Percentiles rank a stretch among this genome's conserved stretches.
phyloP scores from a whole-genome alignment of 2,797 vertebrate genomes.

The Acestrorhynchus altus region DNA sequence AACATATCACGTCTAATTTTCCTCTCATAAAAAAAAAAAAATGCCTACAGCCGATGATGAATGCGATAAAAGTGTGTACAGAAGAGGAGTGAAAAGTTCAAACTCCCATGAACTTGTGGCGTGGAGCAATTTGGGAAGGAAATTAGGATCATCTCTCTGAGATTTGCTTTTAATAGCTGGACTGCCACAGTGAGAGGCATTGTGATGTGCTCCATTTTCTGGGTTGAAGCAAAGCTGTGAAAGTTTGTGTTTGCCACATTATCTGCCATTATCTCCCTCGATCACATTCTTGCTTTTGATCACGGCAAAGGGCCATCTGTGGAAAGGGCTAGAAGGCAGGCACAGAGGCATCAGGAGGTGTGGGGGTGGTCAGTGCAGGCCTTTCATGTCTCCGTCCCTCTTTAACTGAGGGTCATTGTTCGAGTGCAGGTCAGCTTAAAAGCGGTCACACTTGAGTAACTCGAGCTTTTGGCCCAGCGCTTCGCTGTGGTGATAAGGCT shows the following conservation, averaged over 20 bases:
- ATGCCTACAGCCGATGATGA: constrained; percentile 75
- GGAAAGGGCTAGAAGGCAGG: constrained; percentile 53
- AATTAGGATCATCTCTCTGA: constrained; percentile 60
- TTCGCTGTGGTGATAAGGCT: constrained; percentile 47
- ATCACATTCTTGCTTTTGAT: constrained; percentile 80
- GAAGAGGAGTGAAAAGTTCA: constrained; percentile 71
- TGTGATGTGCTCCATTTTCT: neutral
- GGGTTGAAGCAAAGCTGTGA: constrained; percentile 57
- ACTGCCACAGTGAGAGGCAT: constrained; percentile 43
- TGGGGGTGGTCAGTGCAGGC: constrained; percentile 28
- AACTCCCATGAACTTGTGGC: constrained; percentile 66
- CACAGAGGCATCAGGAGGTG: constrained; percentile 16
- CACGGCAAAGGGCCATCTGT: constrained; percentile 69
- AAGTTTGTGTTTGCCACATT: constrained; percentile 58
- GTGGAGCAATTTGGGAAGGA: constrained; percentile 52
- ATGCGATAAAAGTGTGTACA: constrained; percentile 75
- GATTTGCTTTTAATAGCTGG: constrained; percentile 57
- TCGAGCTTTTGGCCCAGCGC: constrained; percentile 35
- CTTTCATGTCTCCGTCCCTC: constrained; percentile 57
- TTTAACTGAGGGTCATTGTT: constrained; percentile 55
- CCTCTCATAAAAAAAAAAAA: constrained; percentile 74
- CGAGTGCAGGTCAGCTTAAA: constrained; percentile 53
- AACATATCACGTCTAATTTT: constrained; percentile 81
- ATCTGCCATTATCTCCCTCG: constrained; percentile 69
- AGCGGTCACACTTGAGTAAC: constrained; percentile 50